Conservation (phyloP, 2,797 vertebrate species). For the Pagetopsis macropterus region DNA sequence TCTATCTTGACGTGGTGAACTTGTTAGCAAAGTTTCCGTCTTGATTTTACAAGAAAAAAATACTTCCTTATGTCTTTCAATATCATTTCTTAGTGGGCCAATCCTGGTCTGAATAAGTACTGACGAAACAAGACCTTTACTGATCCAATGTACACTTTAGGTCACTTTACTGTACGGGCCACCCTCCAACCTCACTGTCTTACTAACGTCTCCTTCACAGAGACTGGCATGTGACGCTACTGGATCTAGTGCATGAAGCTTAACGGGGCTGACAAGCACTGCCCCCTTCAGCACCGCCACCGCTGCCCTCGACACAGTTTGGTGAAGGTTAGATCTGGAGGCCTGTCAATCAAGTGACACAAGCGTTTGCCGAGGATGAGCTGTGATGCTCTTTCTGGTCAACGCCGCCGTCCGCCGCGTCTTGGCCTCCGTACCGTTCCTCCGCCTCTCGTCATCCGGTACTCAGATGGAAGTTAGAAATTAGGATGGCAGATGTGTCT, state of each 20-base stretch:
- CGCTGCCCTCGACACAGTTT: slow-evolving; percentile 76
- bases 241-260: slow-evolving; percentile 68
- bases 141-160: slow-evolving; percentile 1
- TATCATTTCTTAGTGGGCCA: background rate
- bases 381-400: slow-evolving; percentile 62
- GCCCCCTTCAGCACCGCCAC: slow-evolving; percentile 64
- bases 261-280: slow-evolving; percentile 75
- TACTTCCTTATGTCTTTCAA: background rate
- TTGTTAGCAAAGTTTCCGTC: background rate
- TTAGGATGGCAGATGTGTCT: slow-evolving; percentile 61
- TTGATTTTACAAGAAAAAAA: background rate
- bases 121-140: background rate
- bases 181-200: slow-evolving; percentile 40
- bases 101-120: background rate
- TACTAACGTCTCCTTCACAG: slow-evolving; percentile 37
- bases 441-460: slow-evolving; percentile 51
- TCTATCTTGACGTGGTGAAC: background rate
- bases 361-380: slow-evolving; percentile 71
- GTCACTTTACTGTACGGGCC: slow-evolving; percentile 18
- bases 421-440: slow-evolving; percentile 58
- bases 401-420: slow-evolving; percentile 24
- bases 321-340: slow-evolving; percentile 79
- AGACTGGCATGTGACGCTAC: slow-evolving; percentile 73
- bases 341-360: slow-evolving; percentile 81
- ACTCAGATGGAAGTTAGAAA: slow-evolving; percentile 57